These are phyloP conservation scores for Pelvicachromis taeniatus DNA, from an alignment of 2,113 vertebrate genomes.

Conservation along the genomic window DNA sequence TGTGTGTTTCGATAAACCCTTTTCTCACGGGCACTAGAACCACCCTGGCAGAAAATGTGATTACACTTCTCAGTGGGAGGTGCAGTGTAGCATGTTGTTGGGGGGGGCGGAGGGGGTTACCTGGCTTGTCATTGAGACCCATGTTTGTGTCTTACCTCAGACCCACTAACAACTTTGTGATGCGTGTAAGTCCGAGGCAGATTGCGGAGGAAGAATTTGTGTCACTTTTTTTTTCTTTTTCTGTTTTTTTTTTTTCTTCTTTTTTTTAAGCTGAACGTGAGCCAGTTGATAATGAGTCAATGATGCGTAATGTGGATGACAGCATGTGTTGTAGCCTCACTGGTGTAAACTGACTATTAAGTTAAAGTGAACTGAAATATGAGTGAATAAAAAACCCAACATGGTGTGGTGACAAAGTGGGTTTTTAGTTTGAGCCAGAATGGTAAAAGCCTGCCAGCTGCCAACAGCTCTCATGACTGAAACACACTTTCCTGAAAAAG, in stretches of 20 bases:
- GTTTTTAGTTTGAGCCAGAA: conserved; percentile 12
- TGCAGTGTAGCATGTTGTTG: conserved; percentile 10
- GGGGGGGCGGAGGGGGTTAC: not conserved
- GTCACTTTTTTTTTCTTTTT: not conserved
- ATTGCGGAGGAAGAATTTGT: not conserved
- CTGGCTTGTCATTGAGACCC: conserved; percentile 12
- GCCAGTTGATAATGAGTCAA: conserved; percentile 29
- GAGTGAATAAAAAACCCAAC: not conserved
- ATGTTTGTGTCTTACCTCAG: not conserved
- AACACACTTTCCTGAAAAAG: not conserved
- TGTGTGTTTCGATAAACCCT: conserved; percentile 69
- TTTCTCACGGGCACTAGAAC: conserved; percentile 53
- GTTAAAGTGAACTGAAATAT: not conserved
- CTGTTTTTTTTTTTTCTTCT: not conserved
- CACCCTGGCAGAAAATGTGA: conserved; percentile 67
- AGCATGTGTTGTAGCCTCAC: not conserved
- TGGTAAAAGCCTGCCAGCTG: not conserved
- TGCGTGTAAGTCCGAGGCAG: not conserved
- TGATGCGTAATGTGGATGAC: not conserved
- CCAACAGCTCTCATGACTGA: not conserved
- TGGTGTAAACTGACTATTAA: not conserved
- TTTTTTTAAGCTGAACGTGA: not conserved
- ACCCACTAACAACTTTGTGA: not conserved
- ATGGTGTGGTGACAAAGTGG: not conserved
- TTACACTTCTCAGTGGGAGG: conserved; percentile 57